phyloP scores from a whole-genome alignment of 2,888 invertebrate species.

The Catocala nupta region DNA sequence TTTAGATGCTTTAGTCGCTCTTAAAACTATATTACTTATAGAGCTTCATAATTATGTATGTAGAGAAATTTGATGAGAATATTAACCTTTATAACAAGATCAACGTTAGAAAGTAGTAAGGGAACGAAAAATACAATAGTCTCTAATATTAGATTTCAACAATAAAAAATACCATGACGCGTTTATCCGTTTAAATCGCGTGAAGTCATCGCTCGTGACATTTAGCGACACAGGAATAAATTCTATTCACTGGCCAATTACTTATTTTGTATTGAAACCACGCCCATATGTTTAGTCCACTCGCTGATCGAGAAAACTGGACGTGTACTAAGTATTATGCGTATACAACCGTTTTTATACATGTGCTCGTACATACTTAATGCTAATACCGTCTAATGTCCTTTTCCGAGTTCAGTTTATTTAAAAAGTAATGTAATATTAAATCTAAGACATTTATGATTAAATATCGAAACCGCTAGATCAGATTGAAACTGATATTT shows the following conservation, averaged over 20 bases:
- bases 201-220: conserved; percentile 39
- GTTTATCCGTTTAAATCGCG: conserved; percentile 31
- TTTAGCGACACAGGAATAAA: conserved; percentile 35
- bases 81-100: too few relatives aligned
- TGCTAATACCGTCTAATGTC: too few relatives aligned
- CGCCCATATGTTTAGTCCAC: conserved; percentile 45
- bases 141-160: not conserved
- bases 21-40: too few relatives aligned
- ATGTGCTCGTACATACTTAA: not conserved
- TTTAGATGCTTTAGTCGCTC: too few relatives aligned
- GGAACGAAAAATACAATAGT: too few relatives aligned
- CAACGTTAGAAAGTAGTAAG: too few relatives aligned
- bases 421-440: too few relatives aligned
- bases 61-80: too few relatives aligned
- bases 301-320: conserved; percentile 33
- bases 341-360: conserved; percentile 29
- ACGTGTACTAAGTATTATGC: conserved; percentile 27
- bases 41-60: too few relatives aligned
- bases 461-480: conserved; percentile 1
- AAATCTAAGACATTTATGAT: too few relatives aligned
- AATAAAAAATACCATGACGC: too few relatives aligned
- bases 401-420: not conserved
- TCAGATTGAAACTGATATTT: not conserved
- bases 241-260: conserved; percentile 34
- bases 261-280: conserved; percentile 46